Evolutionary conservation across 2,113 vertebrate genomes (phyloP).

Genomic region (Gavia stellata): DNA sequence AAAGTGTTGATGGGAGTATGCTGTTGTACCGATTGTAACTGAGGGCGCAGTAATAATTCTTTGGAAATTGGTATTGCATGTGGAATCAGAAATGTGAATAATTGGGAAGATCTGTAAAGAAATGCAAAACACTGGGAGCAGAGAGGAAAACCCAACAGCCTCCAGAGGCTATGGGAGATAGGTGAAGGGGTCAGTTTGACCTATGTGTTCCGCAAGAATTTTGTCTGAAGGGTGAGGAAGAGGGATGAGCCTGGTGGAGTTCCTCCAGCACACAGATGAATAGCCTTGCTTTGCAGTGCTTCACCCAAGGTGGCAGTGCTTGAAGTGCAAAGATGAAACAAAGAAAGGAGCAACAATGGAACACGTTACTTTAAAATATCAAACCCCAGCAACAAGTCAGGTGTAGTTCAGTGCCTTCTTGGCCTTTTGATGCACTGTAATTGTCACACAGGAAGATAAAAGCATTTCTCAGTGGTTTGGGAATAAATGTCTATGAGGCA

Average conservation of each 20-base stretch:
- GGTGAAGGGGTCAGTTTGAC: not conserved
- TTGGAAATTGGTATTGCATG: not conserved
- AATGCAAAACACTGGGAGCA: not conserved
- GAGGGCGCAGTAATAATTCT: not conserved
- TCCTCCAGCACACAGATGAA: not conserved
- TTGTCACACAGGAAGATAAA: slow-evolving; percentile 55
- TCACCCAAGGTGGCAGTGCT: not conserved
- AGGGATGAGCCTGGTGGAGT: not conserved
- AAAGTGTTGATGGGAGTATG: not conserved
- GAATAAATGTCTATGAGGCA: not conserved
- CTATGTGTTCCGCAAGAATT: not conserved
- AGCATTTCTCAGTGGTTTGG: slow-evolving; percentile 6
- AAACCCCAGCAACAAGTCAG: slow-evolving; percentile 20
- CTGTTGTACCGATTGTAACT: not conserved
- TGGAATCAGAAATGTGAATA: not conserved
- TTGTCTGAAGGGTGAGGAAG: not conserved
- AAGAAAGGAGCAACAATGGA: not conserved
- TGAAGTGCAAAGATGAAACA: slow-evolving; percentile 21
- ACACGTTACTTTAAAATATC: slow-evolving; percentile 34
- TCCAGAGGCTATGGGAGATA: not conserved
- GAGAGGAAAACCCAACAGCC: not conserved
- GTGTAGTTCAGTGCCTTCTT: slow-evolving; percentile 16
- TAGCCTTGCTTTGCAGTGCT: not conserved
- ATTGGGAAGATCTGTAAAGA: not conserved
- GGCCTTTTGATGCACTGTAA: slow-evolving; percentile 44